Conservation (phyloP, 2,113 vertebrate species). For the Brachypodius melanocephalos region DNA sequence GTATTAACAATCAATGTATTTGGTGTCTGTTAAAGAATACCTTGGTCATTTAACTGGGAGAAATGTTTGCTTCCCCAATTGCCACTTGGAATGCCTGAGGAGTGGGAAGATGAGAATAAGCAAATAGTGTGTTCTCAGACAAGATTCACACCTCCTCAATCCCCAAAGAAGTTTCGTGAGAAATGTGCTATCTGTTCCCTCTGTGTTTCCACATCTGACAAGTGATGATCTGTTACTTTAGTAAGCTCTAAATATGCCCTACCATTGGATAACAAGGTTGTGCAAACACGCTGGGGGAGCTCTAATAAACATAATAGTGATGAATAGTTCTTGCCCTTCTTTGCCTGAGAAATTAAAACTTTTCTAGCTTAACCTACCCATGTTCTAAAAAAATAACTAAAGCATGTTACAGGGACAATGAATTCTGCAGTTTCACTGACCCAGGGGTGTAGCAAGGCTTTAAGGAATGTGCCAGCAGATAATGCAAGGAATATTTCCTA, state of each 20-base stretch:
- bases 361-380: background rate
- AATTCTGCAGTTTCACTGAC: background rate
- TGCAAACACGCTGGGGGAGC: background rate
- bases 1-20: background rate
- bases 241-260: background rate
- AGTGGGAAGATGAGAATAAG: constrained; percentile 39
- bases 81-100: background rate
- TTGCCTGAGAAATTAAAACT: background rate
- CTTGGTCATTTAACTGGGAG: background rate
- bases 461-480: background rate
- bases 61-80: background rate
- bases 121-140: constrained; percentile 40
- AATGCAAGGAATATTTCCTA: background rate
- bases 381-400: background rate
- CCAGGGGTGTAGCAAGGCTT: background rate
- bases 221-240: constrained; percentile 18
- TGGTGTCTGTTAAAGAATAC: background rate
- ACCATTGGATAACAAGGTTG: background rate
- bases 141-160: constrained; percentile 25
- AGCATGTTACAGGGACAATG: background rate
- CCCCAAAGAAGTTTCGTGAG: background rate
- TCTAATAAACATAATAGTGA: background rate
- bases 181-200: constrained; percentile 32
- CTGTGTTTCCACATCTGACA: constrained; percentile 16
- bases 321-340: background rate